Conservation (phyloP, 1,140 invertebrate species). For the Microplitis mediator region DNA sequence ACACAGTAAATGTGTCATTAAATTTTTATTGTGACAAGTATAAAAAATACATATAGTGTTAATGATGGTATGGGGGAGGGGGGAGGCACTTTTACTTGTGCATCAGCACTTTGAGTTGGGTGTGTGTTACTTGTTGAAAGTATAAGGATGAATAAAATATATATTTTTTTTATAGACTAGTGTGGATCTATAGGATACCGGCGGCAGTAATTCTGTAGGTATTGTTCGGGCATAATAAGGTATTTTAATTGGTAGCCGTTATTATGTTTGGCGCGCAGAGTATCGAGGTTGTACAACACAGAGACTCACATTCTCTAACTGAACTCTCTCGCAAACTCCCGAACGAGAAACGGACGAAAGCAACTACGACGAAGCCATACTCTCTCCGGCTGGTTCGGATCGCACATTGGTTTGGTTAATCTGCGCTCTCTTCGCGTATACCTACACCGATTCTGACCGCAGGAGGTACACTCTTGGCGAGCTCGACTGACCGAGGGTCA, state of each 20-base stretch:
- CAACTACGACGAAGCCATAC: no score
- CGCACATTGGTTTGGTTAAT: constrained; percentile 1
- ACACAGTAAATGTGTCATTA: not conserved
- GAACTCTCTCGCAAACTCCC: not conserved
- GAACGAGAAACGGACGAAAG: no score
- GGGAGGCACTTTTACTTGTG: no score
- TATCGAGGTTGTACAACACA: constrained; percentile 17
- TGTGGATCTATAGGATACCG: no score
- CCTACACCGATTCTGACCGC: constrained; percentile 12
- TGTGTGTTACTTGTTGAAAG: no score
- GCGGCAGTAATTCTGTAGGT: not conserved
- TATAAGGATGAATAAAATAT: no score
- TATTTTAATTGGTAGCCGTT: constrained; percentile 55
- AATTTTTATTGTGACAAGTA: no score
- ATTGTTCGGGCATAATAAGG: constrained; percentile 52
- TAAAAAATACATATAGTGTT: no score
- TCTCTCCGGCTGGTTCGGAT: not conserved
- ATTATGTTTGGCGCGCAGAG: constrained; percentile 36
- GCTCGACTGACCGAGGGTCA: constrained; percentile 45
- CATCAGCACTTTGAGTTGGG: no score
- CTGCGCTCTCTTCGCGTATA: not conserved
- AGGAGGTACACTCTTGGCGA: constrained; percentile 31
- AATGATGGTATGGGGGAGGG: no score
- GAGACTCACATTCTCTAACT: not conserved
- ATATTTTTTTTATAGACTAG: no score